phyloP scores from a whole-genome alignment of 2,888 invertebrate genomes.

The Halictus quadricinctus region DNA sequence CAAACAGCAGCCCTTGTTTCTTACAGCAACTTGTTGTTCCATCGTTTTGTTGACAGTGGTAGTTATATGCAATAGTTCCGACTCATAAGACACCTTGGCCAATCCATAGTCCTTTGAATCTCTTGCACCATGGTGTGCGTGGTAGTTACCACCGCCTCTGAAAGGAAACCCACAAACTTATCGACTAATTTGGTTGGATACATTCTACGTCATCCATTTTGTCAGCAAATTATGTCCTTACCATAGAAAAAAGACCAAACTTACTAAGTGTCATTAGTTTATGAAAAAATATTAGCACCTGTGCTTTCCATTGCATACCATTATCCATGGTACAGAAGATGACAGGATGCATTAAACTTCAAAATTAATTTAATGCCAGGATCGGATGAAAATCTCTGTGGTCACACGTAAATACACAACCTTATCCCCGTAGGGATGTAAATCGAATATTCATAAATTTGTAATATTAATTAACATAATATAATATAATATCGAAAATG shows the following conservation, averaged over 20 bases:
- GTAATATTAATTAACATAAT: conserved; percentile 24
- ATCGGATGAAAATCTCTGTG: conserved; percentile 64
- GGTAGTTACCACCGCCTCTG: conserved; percentile 79
- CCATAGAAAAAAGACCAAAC: conserved; percentile 65
- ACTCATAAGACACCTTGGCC: conserved; percentile 74
- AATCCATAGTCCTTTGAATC: conserved; percentile 71
- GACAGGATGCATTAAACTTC: conserved; percentile 65
- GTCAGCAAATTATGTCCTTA: conserved; percentile 63
- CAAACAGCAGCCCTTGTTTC: conserved; percentile 59
- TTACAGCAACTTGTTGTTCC: conserved; percentile 38
- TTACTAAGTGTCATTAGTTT: conserved; percentile 67
- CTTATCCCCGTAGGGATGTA: conserved; percentile 44
- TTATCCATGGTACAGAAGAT: conserved; percentile 66
- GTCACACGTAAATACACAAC: conserved; percentile 63
- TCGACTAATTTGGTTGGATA: conserved; percentile 61
- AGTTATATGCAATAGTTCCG: conserved; percentile 71
- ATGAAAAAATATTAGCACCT: conserved; percentile 68
- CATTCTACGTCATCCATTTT: conserved; percentile 58
- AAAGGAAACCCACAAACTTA: conserved; percentile 77
- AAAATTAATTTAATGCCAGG: conserved; percentile 67
- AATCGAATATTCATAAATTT: conserved; percentile 44
- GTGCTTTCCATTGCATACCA: conserved; percentile 63
- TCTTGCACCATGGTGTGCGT: conserved; percentile 72
- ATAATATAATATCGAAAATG: background rate
- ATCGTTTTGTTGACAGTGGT: conserved; percentile 35